phyloP scores from a whole-genome alignment of 2,113 vertebrate genomes.

The Laticauda colubrina region DNA sequence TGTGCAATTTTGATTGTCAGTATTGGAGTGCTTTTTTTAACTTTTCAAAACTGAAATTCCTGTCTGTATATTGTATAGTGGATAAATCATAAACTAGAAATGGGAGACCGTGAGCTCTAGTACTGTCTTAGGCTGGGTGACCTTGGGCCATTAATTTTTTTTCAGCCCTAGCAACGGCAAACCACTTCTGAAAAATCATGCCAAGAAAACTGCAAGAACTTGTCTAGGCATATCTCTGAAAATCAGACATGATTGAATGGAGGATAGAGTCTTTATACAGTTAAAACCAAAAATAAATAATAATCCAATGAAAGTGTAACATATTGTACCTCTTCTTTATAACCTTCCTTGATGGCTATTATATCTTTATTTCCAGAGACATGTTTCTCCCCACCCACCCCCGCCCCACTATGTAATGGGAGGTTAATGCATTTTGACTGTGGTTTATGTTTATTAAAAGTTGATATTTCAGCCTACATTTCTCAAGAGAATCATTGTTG shows the following conservation, averaged over 20 bases:
- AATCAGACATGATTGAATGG: background rate
- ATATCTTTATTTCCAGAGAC: constrained; percentile 70
- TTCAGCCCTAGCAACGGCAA: background rate
- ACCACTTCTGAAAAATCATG: background rate
- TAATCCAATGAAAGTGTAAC: constrained; percentile 36
- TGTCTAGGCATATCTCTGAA: background rate
- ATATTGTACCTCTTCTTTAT: constrained; percentile 61
- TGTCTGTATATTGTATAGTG: background rate
- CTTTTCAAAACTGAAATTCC: background rate
- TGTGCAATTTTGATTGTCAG: background rate
- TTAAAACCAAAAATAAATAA: constrained; percentile 51
- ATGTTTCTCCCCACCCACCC: constrained; percentile 30
- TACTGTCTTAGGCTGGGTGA: background rate
- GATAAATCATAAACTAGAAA: background rate
- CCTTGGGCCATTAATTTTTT: background rate
- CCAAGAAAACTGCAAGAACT: background rate
- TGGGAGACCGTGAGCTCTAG: background rate
- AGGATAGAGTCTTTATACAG: background rate
- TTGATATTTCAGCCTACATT: constrained; percentile 61
- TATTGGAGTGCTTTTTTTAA: background rate
- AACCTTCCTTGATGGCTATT: constrained; percentile 57
- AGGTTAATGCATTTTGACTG: constrained; percentile 66
- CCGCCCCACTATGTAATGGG: constrained; percentile 44
- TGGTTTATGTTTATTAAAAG: constrained; percentile 60
- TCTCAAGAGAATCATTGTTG: constrained; percentile 59